These are phyloP conservation scores for Andrena haemorrhoa DNA, from an alignment of 2,888 invertebrate species.

Conservation along the genomic window DNA sequence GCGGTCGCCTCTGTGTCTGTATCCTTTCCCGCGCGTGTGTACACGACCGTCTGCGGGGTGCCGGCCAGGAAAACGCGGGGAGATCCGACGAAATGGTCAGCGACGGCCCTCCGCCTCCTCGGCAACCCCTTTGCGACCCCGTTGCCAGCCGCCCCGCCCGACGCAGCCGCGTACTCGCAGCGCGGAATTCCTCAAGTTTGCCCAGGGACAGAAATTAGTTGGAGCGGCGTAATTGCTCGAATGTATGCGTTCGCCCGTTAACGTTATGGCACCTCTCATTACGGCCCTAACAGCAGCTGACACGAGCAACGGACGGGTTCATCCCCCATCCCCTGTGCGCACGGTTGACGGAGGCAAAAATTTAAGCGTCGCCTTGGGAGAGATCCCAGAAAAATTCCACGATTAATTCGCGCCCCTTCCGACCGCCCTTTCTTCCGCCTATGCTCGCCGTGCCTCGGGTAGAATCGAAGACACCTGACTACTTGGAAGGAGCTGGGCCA, in stretches of 20 bases:
- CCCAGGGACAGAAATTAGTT: conserved; percentile 73
- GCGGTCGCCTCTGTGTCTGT: conserved; percentile 37
- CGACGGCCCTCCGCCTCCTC: conserved; percentile 44
- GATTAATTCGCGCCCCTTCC: conserved; percentile 21
- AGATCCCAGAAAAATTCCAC: conserved; percentile 51
- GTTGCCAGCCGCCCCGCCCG: conserved; percentile 9
- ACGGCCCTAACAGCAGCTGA: conserved; percentile 70
- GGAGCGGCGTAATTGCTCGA: conserved; percentile 74
- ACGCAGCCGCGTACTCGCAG: conserved; percentile 46
- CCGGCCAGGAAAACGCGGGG: conserved; percentile 48
- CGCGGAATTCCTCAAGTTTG: conserved; percentile 73
- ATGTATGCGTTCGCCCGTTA: conserved; percentile 73
- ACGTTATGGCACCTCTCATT: conserved; percentile 74
- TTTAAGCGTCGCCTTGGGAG: conserved; percentile 53
- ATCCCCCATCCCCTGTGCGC: conserved; percentile 35
- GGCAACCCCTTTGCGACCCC: conserved; percentile 25
- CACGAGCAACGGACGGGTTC: conserved; percentile 53
- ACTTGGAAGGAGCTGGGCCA: neutral
- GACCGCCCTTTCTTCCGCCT: neutral
- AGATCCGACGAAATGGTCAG: conserved; percentile 67
- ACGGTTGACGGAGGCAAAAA: conserved; percentile 49
- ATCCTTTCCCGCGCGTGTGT: conserved; percentile 44
- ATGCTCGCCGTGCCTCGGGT: neutral
- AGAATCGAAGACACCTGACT: neutral
- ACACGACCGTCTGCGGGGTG: conserved; percentile 10